Percentiles rank a stretch among this genome's conserved stretches.
phyloP scores from a whole-genome alignment of 2,888 invertebrate genomes.

The Octonoba sinensis region DNA sequence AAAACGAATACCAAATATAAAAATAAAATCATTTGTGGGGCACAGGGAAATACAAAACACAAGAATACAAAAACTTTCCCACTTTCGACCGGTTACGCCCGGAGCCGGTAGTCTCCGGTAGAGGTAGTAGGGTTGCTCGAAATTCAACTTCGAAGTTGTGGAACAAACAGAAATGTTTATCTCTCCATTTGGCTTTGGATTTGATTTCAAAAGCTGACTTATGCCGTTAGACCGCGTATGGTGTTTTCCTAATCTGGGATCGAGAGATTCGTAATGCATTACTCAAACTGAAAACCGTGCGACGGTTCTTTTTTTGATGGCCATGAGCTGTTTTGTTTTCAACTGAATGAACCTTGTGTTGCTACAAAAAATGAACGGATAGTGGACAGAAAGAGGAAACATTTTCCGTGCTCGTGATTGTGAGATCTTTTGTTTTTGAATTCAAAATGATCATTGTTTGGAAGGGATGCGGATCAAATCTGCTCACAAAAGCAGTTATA shows the following conservation, averaged over 20 bases:
- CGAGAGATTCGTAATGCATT: conserved; percentile 22
- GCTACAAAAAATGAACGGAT: too few relatives aligned
- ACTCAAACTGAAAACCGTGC: background rate
- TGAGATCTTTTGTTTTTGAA: too few relatives aligned
- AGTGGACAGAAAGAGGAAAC: too few relatives aligned
- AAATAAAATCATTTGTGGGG: conserved; percentile 15
- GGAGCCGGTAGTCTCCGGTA: conserved; percentile 6
- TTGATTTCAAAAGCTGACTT: too few relatives aligned
- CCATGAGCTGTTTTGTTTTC: conserved; percentile 22
- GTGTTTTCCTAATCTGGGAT: conserved; percentile 16
- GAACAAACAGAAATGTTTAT: conserved; percentile 11
- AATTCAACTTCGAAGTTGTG: background rate
- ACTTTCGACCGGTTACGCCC: conserved; percentile 1
- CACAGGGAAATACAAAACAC: conserved; percentile 1
- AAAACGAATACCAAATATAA: conserved; percentile 1
- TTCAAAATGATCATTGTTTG: too few relatives aligned
- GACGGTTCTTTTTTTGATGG: conserved; percentile 1
- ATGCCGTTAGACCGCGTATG: background rate
- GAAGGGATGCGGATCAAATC: too few relatives aligned
- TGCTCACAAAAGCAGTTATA: too few relatives aligned
- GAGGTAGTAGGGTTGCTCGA: background rate
- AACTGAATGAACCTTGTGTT: conserved; percentile 34
- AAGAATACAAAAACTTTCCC: conserved; percentile 13
- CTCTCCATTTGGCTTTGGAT: background rate
- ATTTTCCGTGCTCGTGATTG: too few relatives aligned